phyloP scores from a whole-genome alignment of 2,888 invertebrate species.

The Himalopsyche japonica region DNA sequence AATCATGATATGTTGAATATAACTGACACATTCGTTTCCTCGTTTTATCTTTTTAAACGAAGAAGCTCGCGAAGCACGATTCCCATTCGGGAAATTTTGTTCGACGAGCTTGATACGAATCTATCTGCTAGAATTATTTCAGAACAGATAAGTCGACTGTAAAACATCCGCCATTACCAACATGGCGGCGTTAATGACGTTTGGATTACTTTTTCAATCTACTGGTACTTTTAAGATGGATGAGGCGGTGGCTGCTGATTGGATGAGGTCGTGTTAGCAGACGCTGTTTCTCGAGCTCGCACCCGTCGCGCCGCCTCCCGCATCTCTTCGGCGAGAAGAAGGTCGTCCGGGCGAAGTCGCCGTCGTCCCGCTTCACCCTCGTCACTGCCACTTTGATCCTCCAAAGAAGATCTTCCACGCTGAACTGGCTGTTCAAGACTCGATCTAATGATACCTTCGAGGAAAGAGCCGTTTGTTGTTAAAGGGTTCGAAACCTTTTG shows the following conservation, averaged over 20 bases:
- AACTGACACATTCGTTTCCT: neutral
- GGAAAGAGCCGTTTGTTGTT: conserved; percentile 71
- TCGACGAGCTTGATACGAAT: neutral
- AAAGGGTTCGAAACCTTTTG: conserved; percentile 44
- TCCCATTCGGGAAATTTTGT: neutral
- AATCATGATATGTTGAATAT: neutral
- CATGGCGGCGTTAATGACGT: neutral
- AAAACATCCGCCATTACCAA: neutral
- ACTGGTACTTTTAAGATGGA: conserved; percentile 2
- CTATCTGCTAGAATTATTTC: neutral
- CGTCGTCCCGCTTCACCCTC: conserved; percentile 20
- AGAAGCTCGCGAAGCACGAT: neutral
- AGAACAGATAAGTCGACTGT: neutral
- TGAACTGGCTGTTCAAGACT: conserved; percentile 73
- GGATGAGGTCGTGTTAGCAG: conserved; percentile 21
- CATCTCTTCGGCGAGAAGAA: conserved; percentile 56
- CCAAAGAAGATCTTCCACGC: conserved; percentile 51
- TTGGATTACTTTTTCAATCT: neutral
- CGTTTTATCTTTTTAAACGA: neutral
- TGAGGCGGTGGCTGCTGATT: conserved; percentile 46
- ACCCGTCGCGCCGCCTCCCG: conserved; percentile 57
- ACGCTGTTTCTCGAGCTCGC: conserved; percentile 45
- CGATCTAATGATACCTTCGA: conserved; percentile 83
- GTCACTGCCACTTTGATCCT: conserved; percentile 50
- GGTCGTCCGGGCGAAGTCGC: conserved; percentile 38